Evolutionary conservation across 2,113 vertebrate genomes (phyloP).

Genomic region (Aspiorhynchus laticeps): DNA sequence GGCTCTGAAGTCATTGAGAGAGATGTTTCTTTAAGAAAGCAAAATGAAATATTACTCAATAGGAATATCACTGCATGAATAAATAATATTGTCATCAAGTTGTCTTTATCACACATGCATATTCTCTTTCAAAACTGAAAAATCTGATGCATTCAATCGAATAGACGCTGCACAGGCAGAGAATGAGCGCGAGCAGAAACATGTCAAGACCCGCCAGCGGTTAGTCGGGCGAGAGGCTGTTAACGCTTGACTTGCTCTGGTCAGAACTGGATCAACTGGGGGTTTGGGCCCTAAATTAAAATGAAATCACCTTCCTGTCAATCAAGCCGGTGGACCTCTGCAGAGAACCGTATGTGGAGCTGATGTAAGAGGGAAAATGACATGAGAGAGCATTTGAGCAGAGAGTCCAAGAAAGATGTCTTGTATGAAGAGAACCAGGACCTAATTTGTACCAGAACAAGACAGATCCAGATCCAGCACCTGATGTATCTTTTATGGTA

Average conservation of each 20-base stretch:
- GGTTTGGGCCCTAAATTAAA: slow-evolving; percentile 15
- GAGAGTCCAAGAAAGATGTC: background rate
- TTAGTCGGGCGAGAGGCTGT: background rate
- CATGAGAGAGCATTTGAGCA: slow-evolving; percentile 4
- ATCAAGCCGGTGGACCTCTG: slow-evolving; percentile 2
- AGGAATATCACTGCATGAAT: slow-evolving; percentile 32
- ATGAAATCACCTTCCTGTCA: slow-evolving; percentile 27
- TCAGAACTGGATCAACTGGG: slow-evolving; percentile 30
- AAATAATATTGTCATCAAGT: slow-evolving; percentile 6
- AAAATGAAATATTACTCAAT: slow-evolving; percentile 54
- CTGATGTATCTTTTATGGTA: background rate
- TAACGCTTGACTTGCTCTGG: slow-evolving; percentile 14
- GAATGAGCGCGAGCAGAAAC: background rate
- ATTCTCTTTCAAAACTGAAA: background rate
- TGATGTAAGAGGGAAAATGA: background rate
- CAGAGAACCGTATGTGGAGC: background rate
- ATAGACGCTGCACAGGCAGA: background rate
- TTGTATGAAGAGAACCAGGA: background rate
- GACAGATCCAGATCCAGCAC: background rate
- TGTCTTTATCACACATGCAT: background rate
- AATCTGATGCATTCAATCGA: background rate
- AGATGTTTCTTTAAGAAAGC: background rate
- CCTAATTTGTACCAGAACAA: background rate
- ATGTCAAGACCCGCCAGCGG: background rate
- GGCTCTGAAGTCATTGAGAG: background rate